These are phyloP conservation scores for Girardia tigrina DNA, from an alignment of 2,888 invertebrate genomes.

Conservation along the genomic window DNA sequence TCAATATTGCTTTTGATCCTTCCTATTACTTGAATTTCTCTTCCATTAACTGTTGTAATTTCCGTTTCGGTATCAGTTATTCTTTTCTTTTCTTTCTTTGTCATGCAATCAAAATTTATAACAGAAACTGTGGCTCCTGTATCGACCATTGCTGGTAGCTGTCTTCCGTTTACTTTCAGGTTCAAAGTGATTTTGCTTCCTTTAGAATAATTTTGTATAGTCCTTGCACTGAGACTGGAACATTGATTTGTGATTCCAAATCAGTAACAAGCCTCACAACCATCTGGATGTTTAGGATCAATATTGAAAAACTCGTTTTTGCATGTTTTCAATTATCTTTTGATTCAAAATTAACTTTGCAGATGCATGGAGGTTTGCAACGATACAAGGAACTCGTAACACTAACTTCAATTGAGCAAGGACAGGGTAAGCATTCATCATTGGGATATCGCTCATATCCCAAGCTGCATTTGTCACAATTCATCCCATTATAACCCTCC, in stretches of 20 bases:
- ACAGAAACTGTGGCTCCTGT: too few species aligned
- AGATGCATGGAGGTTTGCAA: slow-evolving; percentile 59
- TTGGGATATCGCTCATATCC: slow-evolving; percentile 42
- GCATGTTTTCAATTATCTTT: slow-evolving; percentile 65
- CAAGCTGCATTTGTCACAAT: slow-evolving; percentile 27
- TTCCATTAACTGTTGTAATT: too few species aligned
- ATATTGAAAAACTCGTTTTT: slow-evolving; percentile 69
- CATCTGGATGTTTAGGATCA: slow-evolving; percentile 59
- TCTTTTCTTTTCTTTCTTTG: too few species aligned
- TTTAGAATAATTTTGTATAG: too few species aligned
- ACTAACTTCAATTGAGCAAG: slow-evolving; percentile 56
- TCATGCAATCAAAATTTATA: too few species aligned
- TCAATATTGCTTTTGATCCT: too few species aligned
- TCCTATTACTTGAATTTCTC: too few species aligned
- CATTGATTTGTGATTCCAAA: slow-evolving; percentile 66
- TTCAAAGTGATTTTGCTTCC: too few species aligned
- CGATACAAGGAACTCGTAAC: slow-evolving; percentile 49
- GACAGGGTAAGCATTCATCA: slow-evolving; percentile 41
- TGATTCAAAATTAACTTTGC: slow-evolving; percentile 68
- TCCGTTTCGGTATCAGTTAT: too few species aligned
- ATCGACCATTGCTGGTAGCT: too few species aligned
- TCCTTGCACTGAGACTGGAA: slow-evolving; percentile 14
- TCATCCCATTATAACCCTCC: slow-evolving; percentile 62
- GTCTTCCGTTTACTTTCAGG: too few species aligned
- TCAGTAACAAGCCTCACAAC: slow-evolving; percentile 78